Percentiles rank a stretch among this genome's conserved stretches.
Conservation (phyloP, 2,888 invertebrate species). For the Toxonevra muliebris region DNA sequence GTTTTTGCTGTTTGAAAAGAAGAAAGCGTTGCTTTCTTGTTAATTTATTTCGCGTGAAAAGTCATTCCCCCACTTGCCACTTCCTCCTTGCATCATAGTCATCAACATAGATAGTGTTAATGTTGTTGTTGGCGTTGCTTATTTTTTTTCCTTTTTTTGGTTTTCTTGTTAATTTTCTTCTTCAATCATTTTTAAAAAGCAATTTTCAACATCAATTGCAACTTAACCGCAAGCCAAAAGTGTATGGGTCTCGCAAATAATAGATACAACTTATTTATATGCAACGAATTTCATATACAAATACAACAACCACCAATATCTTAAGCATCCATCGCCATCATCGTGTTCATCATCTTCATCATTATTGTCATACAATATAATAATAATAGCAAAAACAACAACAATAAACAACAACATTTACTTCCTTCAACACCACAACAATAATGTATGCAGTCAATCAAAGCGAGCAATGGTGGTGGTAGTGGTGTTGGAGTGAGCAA, state of each 20-base stretch:
- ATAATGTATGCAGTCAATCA: not conserved
- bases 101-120: not conserved
- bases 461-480: too few relatives aligned
- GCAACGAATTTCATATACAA: not conserved
- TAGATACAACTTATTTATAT: slow-evolving; percentile 11
- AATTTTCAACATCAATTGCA: slow-evolving; percentile 35
- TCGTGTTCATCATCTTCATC: slow-evolving; percentile 28
- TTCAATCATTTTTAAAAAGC: slow-evolving; percentile 27
- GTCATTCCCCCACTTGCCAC: not conserved
- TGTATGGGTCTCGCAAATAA: not conserved
- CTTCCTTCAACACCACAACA: not conserved
- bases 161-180: slow-evolving; percentile 23
- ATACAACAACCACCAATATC: not conserved
- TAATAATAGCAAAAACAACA: not conserved
- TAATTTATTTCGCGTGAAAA: slow-evolving; percentile 20
- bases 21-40: slow-evolving; percentile 35
- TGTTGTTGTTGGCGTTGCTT: not conserved
- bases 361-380: slow-evolving; percentile 3
- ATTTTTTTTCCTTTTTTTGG: slow-evolving; percentile 11
- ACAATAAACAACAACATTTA: not conserved
- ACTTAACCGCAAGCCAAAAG: slow-evolving; percentile 37
- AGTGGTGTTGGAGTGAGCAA: too few relatives aligned
- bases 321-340: not conserved
- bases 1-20: not conserved
- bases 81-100: slow-evolving; percentile 5